Evolutionary conservation across 2,888 invertebrate genomes (phyloP), one percentile per base, ranked within the genome.

Genomic region (Ctena decussata): DNA sequence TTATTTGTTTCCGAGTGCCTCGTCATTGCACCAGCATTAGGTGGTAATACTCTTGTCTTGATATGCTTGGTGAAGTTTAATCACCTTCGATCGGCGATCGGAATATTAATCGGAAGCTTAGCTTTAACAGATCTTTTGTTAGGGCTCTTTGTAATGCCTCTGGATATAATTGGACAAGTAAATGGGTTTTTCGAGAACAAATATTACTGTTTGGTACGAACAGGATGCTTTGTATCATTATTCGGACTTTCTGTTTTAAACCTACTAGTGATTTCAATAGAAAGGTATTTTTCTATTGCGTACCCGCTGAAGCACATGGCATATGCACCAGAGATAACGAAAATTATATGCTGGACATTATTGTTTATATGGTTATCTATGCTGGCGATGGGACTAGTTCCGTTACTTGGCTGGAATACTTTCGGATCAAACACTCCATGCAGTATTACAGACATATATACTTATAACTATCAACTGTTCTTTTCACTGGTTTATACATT

Each of bases 281-380:
- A 65, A 35, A 27, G 65, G 21, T 65, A 35, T 35, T 5, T 65
- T 41, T 8, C 46, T 44, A 27, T 44, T 1, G 79, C 69, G 30
- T 82, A 60, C 57, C 86, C 86, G 41, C 82, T 78, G 77, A 76
- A 79, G 72, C 82, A 86, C 49, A 60, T 81, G 49, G 49, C 79
- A 1, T 30, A 53, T 3, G 53, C 70, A 21, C 21, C 65, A 32
- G 18, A 15, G 21, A 65, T 65, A 3, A 65, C 1, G 35, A 65
- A 32, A 32, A 35, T 65, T 32, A 65, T 30, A 35, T 8, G 30
- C 1, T 65, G 65, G 32, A 65, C 65, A 12, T 12, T 65, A 12
- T 1, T 65, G 2, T 11, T 35, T 11, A 65, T 65, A 18, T 65
- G 65, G 65, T 5, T 65, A 1, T 65, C 65, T 0, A 65, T 65